Base-by-base conservation (phyloP, 2,113 vertebrate genomes). In the Callorhinus ursinus region DNA sequence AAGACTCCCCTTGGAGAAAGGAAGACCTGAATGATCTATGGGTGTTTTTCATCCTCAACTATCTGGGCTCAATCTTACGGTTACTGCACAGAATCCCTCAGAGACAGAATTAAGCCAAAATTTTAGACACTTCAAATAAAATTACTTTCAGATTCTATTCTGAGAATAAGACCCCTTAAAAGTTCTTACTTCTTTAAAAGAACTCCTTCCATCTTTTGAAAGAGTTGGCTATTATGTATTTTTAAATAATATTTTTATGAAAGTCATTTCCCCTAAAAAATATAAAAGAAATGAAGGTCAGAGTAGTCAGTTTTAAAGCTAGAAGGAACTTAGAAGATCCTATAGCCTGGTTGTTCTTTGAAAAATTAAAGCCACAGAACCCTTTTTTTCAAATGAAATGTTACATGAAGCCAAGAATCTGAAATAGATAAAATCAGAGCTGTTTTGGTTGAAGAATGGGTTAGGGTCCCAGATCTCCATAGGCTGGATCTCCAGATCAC, bases 71-170 rank as follows among this genome's bases (percentile, higher is more conserved):
- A 67, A 26, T 76, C 92, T 97, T 61, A 39, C 51, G 11, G 83
- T 97, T 74, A 87, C 79, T 95, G 67, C 83, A 90, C 33, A 88
- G 87, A 96, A 92, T 84, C 94, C 96, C 86, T 90, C 6, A 84
- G 96, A 96, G 97, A 95, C 69, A 77, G 69, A 90, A 93, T 80
- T 83, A 93, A 96, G 90, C 96, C 95, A 92, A 90, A 87, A 80
- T 79, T 88, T 97, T 96, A 97, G 83, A 96, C 57, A 76, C 89
- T 97, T 97, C 83, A 95, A 90, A 93, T 90, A 90, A 97, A 97
- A 98, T 97, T 93, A 84, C 79, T 96, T 85, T 65, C 83, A 93
- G 94, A 95, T 95, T 92, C 84, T 93, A 24, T 96, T 89, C 81
- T 81, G 83, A 94, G 88, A 94, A 39, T 79, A 90, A 95, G 63